phyloP scores from a whole-genome alignment of 2,888 invertebrate genomes.

The Pyrrhosoma nymphula region DNA sequence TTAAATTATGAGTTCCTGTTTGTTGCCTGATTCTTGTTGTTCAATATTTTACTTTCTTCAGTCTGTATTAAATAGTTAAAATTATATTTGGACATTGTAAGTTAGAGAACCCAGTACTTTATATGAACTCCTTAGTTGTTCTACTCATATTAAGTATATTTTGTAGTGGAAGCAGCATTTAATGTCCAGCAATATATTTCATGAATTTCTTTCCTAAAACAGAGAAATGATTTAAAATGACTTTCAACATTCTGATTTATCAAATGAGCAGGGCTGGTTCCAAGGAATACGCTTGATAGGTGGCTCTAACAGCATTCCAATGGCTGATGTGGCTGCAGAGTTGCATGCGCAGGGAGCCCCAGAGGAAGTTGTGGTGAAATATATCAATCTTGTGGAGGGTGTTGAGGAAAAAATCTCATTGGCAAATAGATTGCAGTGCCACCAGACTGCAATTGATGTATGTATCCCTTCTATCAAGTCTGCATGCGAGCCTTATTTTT shows the following conservation, averaged over 20 bases:
- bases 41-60: no score
- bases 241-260: not conserved
- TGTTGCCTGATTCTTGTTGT: no score
- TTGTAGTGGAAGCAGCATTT: no score
- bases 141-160: no score
- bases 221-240: not conserved
- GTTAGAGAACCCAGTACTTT: no score
- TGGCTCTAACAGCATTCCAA: constrained; percentile 75
- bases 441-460: constrained; percentile 84
- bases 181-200: no score
- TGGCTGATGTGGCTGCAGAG: constrained; percentile 78
- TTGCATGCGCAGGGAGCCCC: constrained; percentile 77
- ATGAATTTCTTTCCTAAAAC: no score
- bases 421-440: constrained; percentile 84
- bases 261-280: constrained; percentile 77
- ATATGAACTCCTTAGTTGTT: no score
- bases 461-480: constrained; percentile 70
- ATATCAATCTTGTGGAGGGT: constrained; percentile 80
- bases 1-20: no score
- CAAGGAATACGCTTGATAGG: constrained; percentile 78
- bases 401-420: constrained; percentile 82
- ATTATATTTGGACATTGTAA: no score
- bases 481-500: not conserved
- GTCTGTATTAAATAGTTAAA: no score
- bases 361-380: constrained; percentile 79